These are phyloP conservation scores for Pheosia tremula DNA, from an alignment of 2,888 invertebrate species.

Conservation along the genomic window DNA sequence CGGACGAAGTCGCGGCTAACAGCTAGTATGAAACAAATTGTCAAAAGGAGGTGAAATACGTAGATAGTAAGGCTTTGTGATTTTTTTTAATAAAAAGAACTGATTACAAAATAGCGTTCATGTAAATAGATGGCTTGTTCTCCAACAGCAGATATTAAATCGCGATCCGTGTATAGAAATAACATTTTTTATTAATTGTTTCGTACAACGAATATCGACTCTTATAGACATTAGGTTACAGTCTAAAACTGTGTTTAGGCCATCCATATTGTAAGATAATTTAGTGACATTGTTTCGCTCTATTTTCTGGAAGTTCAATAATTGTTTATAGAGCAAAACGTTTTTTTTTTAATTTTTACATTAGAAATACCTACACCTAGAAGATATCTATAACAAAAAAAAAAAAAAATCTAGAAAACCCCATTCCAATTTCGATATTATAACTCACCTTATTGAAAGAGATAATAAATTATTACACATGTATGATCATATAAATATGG, in stretches of 20 bases:
- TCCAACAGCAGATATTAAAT: conserved; percentile 36
- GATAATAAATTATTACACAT: no score
- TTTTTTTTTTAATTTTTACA: conserved; percentile 32
- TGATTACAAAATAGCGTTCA: conserved; percentile 10
- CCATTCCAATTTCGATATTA: not conserved
- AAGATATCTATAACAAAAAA: conserved; percentile 20
- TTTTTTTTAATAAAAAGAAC: conserved; percentile 11
- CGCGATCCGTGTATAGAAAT: no score
- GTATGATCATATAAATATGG: no score
- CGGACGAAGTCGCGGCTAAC: no score
- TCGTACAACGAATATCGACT: conserved; percentile 16
- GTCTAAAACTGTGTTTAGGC: conserved; percentile 28
- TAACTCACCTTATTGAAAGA: not conserved
- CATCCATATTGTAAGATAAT: conserved; percentile 18
- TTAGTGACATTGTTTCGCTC: conserved; percentile 15
- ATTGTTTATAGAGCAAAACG: conserved; percentile 19
- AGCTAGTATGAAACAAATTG: no score
- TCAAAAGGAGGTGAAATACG: no score
- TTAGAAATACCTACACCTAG: conserved; percentile 36
- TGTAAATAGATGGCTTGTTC: conserved; percentile 22
- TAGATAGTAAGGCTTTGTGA: not conserved
- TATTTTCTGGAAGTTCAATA: conserved; percentile 16
- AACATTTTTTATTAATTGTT: conserved; percentile 17
- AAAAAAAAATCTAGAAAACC: not conserved
- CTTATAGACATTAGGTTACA: conserved; percentile 9